Evolutionary conservation across 2,888 invertebrate species (phyloP), one percentile per base, ranked within the genome.

Genomic region (Boloria selene): DNA sequence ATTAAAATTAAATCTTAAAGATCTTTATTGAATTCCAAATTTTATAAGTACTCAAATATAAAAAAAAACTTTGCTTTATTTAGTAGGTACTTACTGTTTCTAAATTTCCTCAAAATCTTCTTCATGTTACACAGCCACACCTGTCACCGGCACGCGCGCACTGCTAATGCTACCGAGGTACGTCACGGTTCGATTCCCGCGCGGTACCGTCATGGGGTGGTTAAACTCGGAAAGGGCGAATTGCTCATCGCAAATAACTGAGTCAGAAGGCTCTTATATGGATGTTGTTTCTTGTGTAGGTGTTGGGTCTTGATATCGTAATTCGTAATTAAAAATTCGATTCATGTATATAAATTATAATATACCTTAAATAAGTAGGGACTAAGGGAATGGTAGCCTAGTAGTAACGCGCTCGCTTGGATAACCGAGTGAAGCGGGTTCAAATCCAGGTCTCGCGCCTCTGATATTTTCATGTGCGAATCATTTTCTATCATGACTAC

Each of bases 71-170:
- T 38, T 10, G 31, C 3, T 1, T 7, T 7, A 62, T 67, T 70
- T 62, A 58, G 13, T n/a, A n/a, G n/a, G n/a, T 56, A 90, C 90
- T 90, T 72, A 91, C 91, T 88, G 69, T 86, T 79, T 78, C 77
- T 84, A 55, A 90, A 75, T 74, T 75, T 87, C 67, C 77, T 82
- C 73, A 90, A 79, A 73, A 89, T 80, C 74, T 79, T 86, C 84
- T 88, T 90, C 91, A 91, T 91, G 65, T 51, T 71, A 66, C 45
- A 56, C 45, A 45, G 45, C 45, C 56, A 75, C 74, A 74, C 31
- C 75, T 75, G 76, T 70, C 63, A 60, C 69, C 60, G 74, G 72
- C 86, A 86, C 87, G 86, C 85, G 88, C 79, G 67, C 78, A 76
- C 77, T 75, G 73, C 81, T 78, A 87, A 85, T 87, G 88, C 80